Percentiles rank a stretch among this genome's conserved stretches.
These are phyloP conservation scores for Eilema caniola DNA, from an alignment of 2,888 invertebrate species.

Conservation along the genomic window DNA sequence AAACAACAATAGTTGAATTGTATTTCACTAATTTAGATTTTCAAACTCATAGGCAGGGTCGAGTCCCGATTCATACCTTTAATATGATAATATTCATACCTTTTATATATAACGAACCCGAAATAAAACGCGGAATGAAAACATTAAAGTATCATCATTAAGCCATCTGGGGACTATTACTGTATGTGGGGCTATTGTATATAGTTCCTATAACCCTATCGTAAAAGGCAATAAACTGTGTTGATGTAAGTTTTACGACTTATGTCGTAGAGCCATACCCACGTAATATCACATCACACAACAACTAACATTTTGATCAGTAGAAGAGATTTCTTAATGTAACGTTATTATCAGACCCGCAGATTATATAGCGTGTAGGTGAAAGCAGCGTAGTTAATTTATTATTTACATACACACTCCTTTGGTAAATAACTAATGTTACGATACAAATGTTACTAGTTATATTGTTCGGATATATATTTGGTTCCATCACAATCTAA, in stretches of 20 bases:
- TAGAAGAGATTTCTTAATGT: background rate
- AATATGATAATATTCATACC: background rate
- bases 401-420: background rate
- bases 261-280: background rate
- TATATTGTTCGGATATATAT: background rate
- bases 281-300: background rate
- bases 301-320: background rate
- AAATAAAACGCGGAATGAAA: background rate
- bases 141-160: conserved; percentile 7
- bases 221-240: conserved; percentile 6
- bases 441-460: background rate
- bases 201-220: conserved; percentile 5
- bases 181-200: background rate
- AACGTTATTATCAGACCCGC: background rate
- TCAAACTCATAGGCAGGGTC: too few relatives aligned
- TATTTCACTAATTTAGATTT: background rate
- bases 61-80: background rate
- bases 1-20: background rate
- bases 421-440: background rate
- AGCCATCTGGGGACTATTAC: conserved; percentile 3
- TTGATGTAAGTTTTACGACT: conserved; percentile 16
- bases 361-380: background rate
- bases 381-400: background rate
- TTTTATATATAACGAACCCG: background rate
- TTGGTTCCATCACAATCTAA: background rate